Evolutionary conservation across 2,888 invertebrate genomes (phyloP).

Genomic region (Drosophila antonietae): DNA sequence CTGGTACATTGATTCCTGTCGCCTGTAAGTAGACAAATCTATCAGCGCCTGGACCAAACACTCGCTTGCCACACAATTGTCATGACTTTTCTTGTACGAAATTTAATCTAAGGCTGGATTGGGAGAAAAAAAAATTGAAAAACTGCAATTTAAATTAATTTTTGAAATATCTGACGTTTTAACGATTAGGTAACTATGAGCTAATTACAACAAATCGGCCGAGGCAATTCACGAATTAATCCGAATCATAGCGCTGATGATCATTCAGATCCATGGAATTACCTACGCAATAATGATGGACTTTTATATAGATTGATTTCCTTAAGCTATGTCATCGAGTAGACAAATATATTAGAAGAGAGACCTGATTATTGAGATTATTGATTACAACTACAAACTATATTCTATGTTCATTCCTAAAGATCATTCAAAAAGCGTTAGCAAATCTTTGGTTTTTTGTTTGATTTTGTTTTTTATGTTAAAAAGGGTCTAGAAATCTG

Average conservation of each 20-base stretch:
- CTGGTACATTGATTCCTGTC: slow-evolving; percentile 95
- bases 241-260: neutral
- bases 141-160: slow-evolving; percentile 7
- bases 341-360: neutral
- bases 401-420: neutral
- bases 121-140: neutral
- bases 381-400: neutral
- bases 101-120: slow-evolving; percentile 11
- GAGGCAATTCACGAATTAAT: neutral
- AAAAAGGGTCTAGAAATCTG: neutral
- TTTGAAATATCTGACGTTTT: slow-evolving; percentile 15
- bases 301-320: neutral
- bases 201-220: neutral
- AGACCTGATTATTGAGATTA: neutral
- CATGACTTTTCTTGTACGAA: slow-evolving; percentile 32
- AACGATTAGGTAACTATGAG: slow-evolving; percentile 13
- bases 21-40: slow-evolving; percentile 84
- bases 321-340: neutral
- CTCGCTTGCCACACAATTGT: slow-evolving; percentile 21
- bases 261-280: neutral
- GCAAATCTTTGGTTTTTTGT: neutral
- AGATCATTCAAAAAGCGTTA: neutral
- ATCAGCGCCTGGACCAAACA: slow-evolving; percentile 27
- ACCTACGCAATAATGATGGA: neutral
- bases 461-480: neutral